Conservation (phyloP, 2,113 vertebrate species). For the Oceanodroma tethys region DNA sequence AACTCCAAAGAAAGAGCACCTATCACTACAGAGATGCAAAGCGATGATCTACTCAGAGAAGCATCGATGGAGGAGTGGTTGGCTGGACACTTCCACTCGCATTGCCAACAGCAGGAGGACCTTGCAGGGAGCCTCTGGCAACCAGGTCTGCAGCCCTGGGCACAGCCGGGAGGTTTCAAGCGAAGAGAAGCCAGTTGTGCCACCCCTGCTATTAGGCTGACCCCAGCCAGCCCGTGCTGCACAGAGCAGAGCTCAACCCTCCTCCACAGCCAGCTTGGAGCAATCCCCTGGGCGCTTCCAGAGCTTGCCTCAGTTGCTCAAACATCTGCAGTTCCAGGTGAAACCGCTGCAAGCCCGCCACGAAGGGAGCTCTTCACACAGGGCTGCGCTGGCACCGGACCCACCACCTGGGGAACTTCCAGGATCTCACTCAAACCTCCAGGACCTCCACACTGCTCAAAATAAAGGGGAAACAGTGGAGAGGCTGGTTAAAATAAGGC, state of each 20-base stretch:
- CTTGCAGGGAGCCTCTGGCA: not conserved
- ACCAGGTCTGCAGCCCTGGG: not conserved
- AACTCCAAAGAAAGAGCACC: not conserved
- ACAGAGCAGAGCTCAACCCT: not conserved
- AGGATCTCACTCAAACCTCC: not conserved
- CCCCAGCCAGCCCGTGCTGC: not conserved
- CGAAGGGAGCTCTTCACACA: not conserved
- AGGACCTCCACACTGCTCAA: not conserved
- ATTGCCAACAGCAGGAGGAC: not conserved
- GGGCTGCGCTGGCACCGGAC: not conserved
- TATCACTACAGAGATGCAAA: not conserved
- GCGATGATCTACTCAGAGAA: not conserved
- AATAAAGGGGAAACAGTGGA: not conserved
- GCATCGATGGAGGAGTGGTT: rapidly evolving
- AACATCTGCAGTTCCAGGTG: constrained; percentile 41
- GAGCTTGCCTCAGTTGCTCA: not conserved
- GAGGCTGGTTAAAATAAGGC: not conserved
- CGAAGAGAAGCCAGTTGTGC: not conserved
- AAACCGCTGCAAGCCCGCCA: not conserved
- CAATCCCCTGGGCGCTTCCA: not conserved
- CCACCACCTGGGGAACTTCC: not conserved
- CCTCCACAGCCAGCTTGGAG: not conserved
- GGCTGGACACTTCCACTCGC: rapidly evolving
- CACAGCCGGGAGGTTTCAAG: not conserved
- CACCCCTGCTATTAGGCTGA: not conserved